Evolutionary conservation across 2,113 vertebrate genomes (phyloP), one percentile per base, ranked within the genome.

Genomic region (Hemiprocne comata): DNA sequence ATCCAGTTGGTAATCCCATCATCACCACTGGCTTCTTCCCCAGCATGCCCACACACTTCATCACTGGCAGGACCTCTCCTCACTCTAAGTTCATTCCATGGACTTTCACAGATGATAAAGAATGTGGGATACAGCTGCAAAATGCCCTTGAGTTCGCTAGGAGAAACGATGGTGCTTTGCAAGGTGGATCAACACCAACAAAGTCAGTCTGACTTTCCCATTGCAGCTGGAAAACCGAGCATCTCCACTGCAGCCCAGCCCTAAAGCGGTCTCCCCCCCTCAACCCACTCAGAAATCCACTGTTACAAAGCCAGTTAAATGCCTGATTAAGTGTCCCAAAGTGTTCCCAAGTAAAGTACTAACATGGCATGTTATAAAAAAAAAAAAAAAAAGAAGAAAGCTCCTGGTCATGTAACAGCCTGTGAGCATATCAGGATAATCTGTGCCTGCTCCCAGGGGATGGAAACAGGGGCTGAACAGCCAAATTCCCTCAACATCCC

Each of bases 301-400:
- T 65, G 88, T 69, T 93, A 90, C 82, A 91, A 96, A 97, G 85
- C 78, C 82, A 96, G 95, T 95, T 96, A 95, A 96, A 97, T 0
- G 54, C 96, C 96, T n/a, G 1, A 94, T 96, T 97, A 95, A 88
- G n/a, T 87, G 92, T 95, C 90, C 94, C 85, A 85, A 90, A 67
- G 19, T 76, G 67, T 90, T 93, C 78, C 83, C 94, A 93, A 95
- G 85, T 65, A 91, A 87, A 89, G 82, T 46, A 76, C 50, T 72
- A 82, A 79, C 31, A 33, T 16, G n/a, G 40, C 25, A 66, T 6
- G 18, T 53, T 65, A 79, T 36, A 77, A 67, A 74, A 14, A 57
- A 29, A 57, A 36, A 33, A 10, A 60, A 21, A 42, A 13, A 15
- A 57, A 46, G 48, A 46, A 76, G 71, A 57, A 70, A 91, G 66